Conservation (phyloP, 2,797 vertebrate genomes). For the Champsocephalus esox region DNA sequence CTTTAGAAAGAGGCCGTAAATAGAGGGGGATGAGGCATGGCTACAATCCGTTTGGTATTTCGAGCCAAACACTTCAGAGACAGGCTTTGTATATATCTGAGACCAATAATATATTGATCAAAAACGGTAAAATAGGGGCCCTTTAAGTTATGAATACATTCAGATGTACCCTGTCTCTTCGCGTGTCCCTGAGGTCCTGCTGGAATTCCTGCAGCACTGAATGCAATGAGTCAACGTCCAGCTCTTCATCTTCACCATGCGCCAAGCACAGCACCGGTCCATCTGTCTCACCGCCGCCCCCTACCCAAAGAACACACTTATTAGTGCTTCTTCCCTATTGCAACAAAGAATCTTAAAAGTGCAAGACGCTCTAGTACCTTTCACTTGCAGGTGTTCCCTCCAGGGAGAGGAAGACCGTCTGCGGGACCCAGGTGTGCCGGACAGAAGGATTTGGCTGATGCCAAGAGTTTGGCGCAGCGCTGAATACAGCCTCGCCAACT, state of each 20-base stretch:
- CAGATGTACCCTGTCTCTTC: constrained; percentile 82
- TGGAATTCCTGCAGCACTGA: constrained; percentile 75
- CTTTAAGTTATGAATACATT: background rate
- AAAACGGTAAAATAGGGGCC: too few species aligned
- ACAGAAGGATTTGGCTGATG: constrained; percentile 48
- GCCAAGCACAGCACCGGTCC: constrained; percentile 27
- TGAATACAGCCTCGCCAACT: constrained; percentile 77
- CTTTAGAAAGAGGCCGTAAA: too few species aligned
- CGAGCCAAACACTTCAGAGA: too few species aligned
- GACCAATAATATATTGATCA: too few species aligned
- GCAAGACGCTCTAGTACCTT: constrained; percentile 74
- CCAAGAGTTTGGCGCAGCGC: constrained; percentile 78
- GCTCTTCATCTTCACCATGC: constrained; percentile 67
- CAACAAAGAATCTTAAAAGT: constrained; percentile 2
- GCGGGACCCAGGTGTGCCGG: constrained; percentile 49
- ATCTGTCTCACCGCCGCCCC: constrained; percentile 56
- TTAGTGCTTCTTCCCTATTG: background rate
- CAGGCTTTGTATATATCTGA: too few species aligned
- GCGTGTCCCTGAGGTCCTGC: constrained; percentile 82
- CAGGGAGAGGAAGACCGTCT: constrained; percentile 71
- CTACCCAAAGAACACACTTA: constrained; percentile 51
- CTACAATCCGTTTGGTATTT: too few species aligned
- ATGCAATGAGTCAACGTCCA: constrained; percentile 80
- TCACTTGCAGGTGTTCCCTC: constrained; percentile 70
- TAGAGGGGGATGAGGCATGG: too few species aligned